Base-by-base conservation (phyloP, 2,113 vertebrate genomes). In the Neodon shergylaensis region DNA sequence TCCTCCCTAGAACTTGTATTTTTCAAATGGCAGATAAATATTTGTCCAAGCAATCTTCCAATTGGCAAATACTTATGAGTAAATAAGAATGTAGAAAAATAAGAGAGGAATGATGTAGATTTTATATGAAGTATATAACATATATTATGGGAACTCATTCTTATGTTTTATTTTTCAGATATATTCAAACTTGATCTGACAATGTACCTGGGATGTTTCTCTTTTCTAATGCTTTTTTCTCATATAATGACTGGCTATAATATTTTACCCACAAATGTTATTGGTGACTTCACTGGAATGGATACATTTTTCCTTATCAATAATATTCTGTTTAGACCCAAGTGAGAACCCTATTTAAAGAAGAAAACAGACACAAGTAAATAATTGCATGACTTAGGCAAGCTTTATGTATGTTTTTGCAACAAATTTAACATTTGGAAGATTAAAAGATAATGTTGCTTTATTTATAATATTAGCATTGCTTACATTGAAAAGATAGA, bases 401-500 rank as follows among this genome's bases (percentile, higher is more conserved):
- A 79, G 87, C 87, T 81, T 58, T 16, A 83, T 7, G 36, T 19
- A 39, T 49, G 73, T 28, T 47, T 47, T 42, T 91, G 19, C 5
- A 74, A 74, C 78, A 26, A 79, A 70, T 54, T 61, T 65, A 88
- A 68, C 78, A 65, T 65, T 92, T 77, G 85, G 16, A 77, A 92
- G 13, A 42, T 61, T 22, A 68, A 88, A 81, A 89, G 79, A 81
- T 10, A 89, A 63, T 17, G 28, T 8, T 85, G 7, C 26, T 91
- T 90, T 92, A 92, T 91, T 96, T 91, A 88, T 28, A 74, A 78
- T 54, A 36, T 70, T 94, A 70, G 5, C 5, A 88, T 68, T 82
- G 66, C 19, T 17, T 22, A 79, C 24, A 44, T 87, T 90, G 36
- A 95, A 72, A 88, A 70, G 16, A 77, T 31, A 13, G 13, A 81